Base-by-base conservation (phyloP, 2,888 invertebrate genomes). In the Drosophila merina region DNA sequence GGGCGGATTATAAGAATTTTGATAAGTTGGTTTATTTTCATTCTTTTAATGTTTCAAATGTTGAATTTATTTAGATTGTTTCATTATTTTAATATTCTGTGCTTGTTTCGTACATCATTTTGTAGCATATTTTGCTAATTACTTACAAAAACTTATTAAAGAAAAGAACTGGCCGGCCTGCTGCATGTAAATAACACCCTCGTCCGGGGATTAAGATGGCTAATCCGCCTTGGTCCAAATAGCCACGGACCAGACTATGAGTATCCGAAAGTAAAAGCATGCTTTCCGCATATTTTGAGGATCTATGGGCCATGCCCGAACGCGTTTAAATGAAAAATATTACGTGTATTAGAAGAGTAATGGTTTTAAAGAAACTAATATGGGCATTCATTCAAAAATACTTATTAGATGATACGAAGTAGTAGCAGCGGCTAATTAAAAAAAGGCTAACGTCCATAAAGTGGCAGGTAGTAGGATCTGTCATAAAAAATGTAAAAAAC, bases 311-410 rank as follows among this genome's bases (percentile, higher is more conserved):
- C 76, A 84, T 76, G 72, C 84, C 79, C 47, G 56, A 56, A 63
- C 81, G 83, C 84, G 86, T 84, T 75, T 72, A 70, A 84, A 86
- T 84, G 74, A 74, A 79, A 86, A 84, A 75, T 75, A 86, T 74
- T 33, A 62, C 28, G 28, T 28, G 28, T 28, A 28, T 28, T 28
- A 5, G 28, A 6, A 3, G 2, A 28, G 28, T 28, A 6, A 5
- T 4, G 5, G 6, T 28, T 28, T 28, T 2, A 28, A 28, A 28
- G 28, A 28, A 6, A 28, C 1, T 28, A 28, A 68, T 64, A 55
- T 55, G 30, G 26, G 26, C 62, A 64, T 82, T 64, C 72, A 54
- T 9, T 5, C 25, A 67, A 75, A 72, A 40, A 45, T 42, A 44
- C 6, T 0, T 2, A 5, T n/a, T 4, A 36, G n/a, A 12, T 3